Base-by-base conservation (phyloP, 2,888 invertebrate genomes). In the Tetragonisca angustula region DNA sequence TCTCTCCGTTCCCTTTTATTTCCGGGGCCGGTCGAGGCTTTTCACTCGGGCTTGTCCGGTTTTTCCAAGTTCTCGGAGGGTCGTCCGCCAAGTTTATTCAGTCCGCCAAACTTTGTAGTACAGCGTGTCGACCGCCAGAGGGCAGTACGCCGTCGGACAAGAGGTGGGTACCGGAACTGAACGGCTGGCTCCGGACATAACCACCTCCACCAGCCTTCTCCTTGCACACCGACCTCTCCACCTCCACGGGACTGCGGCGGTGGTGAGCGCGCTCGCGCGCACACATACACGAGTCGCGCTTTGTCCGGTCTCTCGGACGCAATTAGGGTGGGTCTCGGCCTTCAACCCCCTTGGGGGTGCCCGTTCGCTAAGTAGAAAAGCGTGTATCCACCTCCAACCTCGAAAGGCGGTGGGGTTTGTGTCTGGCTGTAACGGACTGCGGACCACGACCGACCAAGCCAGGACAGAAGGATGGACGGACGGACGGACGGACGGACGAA, bases 221-320 rank as follows among this genome's bases (percentile, higher is more conserved):
- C 67, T 59, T 65, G 70, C 72, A 49, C 79, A 65, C 64, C 32
- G 27, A 56, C 21, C 76, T 71, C 72, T 36, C 65, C 70, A 21
- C 52, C 52, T 52, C 52, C 52, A 52, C 19, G 21, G 36, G 56
- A 50, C 69, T 73, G 43, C 54, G 49, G 21, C 49, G 61, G 65
- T 32, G 64, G 69, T 19, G 67, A 36, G 78, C 78, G 84, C 85
- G 76, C 82, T 68, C 82, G 85, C 88, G 84, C 88, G 84, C 89
- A 87, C 90, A 91, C 91, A 91, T 92, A 93, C 92, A 94, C 93
- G 94, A 91, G 92, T 89, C 90, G 92, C 93, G 94, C 94, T 94
- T 94, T 94, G 94, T 94, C 94, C 94, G 91, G 91, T 94, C 94
- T 93, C 94, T 94, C 94, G 94, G 94, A 94, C 94, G 94, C 94